phyloP scores from a whole-genome alignment of 2,113 vertebrate species.

The Strigops habroptila region DNA sequence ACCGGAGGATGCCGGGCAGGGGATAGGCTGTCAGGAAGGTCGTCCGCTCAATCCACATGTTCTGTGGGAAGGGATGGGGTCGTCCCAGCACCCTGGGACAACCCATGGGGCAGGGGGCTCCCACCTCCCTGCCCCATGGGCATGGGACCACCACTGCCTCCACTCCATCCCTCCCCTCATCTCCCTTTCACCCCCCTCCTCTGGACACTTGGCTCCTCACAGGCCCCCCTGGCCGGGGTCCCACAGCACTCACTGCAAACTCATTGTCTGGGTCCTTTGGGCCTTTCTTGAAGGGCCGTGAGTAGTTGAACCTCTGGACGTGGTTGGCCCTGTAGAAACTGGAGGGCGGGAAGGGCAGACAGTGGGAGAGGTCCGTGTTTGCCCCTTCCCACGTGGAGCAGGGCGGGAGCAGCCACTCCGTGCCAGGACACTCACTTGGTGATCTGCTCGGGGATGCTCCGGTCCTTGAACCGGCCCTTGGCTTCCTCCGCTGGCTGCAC shows the following conservation, averaged over 20 bases:
- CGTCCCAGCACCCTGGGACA: not conserved
- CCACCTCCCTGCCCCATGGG: not conserved
- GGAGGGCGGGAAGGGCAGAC: not conserved
- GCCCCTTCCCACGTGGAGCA: fast-evolving
- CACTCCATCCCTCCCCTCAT: too few species aligned
- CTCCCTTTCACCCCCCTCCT: not conserved
- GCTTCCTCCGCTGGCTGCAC: slow-evolving; percentile 47
- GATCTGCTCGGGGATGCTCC: slow-evolving; percentile 60
- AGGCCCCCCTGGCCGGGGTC: too few species aligned
- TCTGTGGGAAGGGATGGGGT: not conserved
- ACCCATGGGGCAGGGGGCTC: not conserved
- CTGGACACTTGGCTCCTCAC: not conserved
- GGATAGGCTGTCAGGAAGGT: slow-evolving; percentile 60
- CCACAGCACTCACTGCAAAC: slow-evolving; percentile 61
- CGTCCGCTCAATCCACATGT: slow-evolving; percentile 62
- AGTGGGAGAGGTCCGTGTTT: fast-evolving
- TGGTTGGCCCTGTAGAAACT: slow-evolving; percentile 69
- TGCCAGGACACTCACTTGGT: not conserved
- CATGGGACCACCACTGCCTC: not conserved
- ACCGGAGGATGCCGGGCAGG: slow-evolving; percentile 65
- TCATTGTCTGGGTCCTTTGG: slow-evolving; percentile 55
- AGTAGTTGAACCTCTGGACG: slow-evolving; percentile 57
- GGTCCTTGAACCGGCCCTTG: not conserved
- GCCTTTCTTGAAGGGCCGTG: slow-evolving; percentile 60
- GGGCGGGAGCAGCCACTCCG: fast-evolving